Percentiles rank a stretch among this genome's conserved stretches.
These are phyloP conservation scores for Mimachlamys varia DNA, from an alignment of 2,888 invertebrate species.

Conservation along the genomic window DNA sequence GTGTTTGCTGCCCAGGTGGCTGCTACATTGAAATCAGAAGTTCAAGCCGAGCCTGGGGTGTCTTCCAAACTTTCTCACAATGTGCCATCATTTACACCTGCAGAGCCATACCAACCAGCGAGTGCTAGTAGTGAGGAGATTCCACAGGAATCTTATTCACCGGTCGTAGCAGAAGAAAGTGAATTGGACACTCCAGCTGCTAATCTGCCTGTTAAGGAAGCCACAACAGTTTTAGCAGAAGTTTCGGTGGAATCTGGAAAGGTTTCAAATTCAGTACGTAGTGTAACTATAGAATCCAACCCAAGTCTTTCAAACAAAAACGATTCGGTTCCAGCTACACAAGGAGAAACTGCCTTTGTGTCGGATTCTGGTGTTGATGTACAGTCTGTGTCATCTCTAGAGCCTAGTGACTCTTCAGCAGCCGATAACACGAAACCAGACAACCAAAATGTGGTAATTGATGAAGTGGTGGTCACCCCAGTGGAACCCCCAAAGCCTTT, in stretches of 20 bases:
- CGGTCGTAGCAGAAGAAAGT: not conserved
- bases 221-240: conserved; percentile 8
- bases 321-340: not conserved
- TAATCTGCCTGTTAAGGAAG: not conserved
- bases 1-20: conserved; percentile 74
- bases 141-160: conserved; percentile 39
- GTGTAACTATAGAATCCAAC: conserved; percentile 32
- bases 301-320: conserved; percentile 36
- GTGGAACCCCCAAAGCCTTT: conserved; percentile 10
- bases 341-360: conserved; percentile 18
- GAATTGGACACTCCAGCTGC: conserved; percentile 14
- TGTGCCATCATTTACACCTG: conserved; percentile 36
- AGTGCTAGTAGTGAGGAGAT: not conserved
- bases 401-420: not conserved
- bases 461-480: not conserved
- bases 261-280: conserved; percentile 25
- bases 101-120: not conserved
- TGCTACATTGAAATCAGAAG: conserved; percentile 55
- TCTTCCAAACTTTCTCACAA: conserved; percentile 26
- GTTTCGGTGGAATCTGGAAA: not conserved
- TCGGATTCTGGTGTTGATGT: conserved; percentile 21
- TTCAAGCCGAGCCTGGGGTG: conserved; percentile 35
- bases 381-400: not conserved
- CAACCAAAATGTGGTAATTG: not conserved
- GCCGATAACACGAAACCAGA: not conserved